These are phyloP conservation scores for Catamblyrhynchus diadema DNA, from an alignment of 2,797 vertebrate species.

Conservation along the genomic window DNA sequence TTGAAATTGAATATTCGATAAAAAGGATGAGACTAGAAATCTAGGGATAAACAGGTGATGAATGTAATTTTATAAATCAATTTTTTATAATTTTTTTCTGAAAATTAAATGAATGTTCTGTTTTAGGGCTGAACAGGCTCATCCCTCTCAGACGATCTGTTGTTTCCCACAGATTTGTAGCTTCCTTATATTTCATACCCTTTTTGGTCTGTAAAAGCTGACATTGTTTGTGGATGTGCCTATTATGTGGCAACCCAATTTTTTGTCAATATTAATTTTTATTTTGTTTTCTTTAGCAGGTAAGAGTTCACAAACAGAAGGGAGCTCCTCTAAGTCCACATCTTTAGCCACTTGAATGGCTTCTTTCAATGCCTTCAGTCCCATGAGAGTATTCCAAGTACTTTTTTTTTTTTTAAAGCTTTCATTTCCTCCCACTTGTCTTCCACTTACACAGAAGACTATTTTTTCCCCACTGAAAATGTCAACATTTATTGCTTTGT, in stretches of 20 bases:
- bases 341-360: not conserved
- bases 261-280: not conserved
- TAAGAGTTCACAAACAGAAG: not conserved
- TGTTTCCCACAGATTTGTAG: not conserved
- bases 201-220: not conserved
- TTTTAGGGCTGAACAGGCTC: not conserved
- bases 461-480: constrained; percentile 4
- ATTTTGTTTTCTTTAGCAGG: not conserved
- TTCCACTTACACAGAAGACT: not conserved
- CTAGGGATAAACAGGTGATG: not conserved
- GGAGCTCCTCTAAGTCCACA: not conserved
- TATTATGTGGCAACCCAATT: not conserved
- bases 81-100: not conserved
- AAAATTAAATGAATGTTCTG: not conserved
- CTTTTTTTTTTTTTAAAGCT: not conserved
- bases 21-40: not conserved
- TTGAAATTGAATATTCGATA: not conserved
- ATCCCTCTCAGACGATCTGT: not conserved
- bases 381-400: not conserved
- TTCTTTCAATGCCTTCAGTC: not conserved
- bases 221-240: not conserved
- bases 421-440: constrained; percentile 39
- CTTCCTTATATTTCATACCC: not conserved
- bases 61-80: not conserved
- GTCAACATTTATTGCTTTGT: constrained; percentile 19